Evolutionary conservation across 37 sponge, comb jelly and placozoan species (phyloP), one percentile per base, ranked within the genome.

Genomic region (Theonella swinhoei): DNA sequence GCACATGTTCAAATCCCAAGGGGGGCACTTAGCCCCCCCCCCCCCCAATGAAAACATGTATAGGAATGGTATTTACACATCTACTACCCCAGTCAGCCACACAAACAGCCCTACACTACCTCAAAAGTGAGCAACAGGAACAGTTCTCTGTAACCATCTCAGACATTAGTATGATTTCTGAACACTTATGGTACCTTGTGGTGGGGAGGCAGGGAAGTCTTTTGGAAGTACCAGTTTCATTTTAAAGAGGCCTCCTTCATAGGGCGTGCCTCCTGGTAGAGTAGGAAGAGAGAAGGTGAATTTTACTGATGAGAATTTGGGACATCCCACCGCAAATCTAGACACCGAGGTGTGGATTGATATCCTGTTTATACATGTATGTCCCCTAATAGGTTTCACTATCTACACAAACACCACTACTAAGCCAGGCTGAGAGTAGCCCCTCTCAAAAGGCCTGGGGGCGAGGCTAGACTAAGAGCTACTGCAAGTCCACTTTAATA

Each of bases 71-170:
- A 25, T 4, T 85, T 84, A 29, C 95, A 96, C 89, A 97, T 42
- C 43, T 95, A 72, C 14, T 95, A 88, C 70, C 95, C 96, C 47
- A 83, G 88, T 34, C 95, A 93, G n/a, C 98, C 98, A 40, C 89
- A 88, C 2, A 90, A 88, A 0, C 96, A 81, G 68, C 95, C 95
- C 98, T 96, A 97, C 80, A 95, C 98, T 77, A 75, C 88, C 81
- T 97, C 95, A 54, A 97, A 88, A 11, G 98, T 97, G 81, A n/a
- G 95, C 95, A 47, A 97, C 98, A 91, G n/a, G n/a, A n/a, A n/a
- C n/a, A n/a, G n/a, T n/a, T n/a, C n/a, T n/a, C n/a, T n/a, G n/a
- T n/a, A n/a, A n/a, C n/a, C n/a, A n/a, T n/a, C n/a, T n/a, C n/a
- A n/a, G n/a, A n/a, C n/a, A n/a, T n/a, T n/a, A n/a, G n/a, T n/a